Conservation (phyloP, 2,797 vertebrate species). For the Lycodopsis pacificus region DNA sequence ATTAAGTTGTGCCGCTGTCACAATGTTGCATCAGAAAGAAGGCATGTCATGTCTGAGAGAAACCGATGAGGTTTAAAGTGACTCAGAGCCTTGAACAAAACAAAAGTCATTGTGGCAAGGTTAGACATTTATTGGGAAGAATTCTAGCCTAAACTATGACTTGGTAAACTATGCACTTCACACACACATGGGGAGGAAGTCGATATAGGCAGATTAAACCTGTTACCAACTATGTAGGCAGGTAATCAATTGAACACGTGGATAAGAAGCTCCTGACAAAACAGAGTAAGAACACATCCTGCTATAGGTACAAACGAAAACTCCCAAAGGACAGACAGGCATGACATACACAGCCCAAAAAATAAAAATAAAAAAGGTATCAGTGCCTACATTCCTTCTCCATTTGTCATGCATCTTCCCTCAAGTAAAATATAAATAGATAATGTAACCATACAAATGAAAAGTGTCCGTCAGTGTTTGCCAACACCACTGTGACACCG, state of each 20-base stretch:
- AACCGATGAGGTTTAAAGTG: not conserved
- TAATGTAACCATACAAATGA: slow-evolving; percentile 25
- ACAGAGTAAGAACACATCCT: not conserved
- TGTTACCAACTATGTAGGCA: not conserved
- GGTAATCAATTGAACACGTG: too few species aligned
- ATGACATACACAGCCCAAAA: not conserved
- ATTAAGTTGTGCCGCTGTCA: slow-evolving; percentile 3
- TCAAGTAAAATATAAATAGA: slow-evolving; percentile 5
- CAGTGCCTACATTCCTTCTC: slow-evolving; percentile 13
- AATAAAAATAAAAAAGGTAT: slow-evolving; percentile 16
- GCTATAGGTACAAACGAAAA: not conserved
- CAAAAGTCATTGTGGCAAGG: not conserved
- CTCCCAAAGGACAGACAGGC: not conserved
- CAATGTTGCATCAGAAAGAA: slow-evolving; percentile 5
- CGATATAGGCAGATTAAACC: not conserved
- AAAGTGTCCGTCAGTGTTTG: slow-evolving; percentile 38
- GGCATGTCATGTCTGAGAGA: not conserved
- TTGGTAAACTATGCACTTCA: not conserved
- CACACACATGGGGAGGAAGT: not conserved
- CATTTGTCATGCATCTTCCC: slow-evolving; percentile 16
- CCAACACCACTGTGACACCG: slow-evolving; percentile 24
- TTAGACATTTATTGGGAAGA: not conserved
- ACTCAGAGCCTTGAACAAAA: not conserved
- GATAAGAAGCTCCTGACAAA: not conserved
- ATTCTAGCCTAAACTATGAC: not conserved